Evolutionary conservation across 1,140 invertebrate genomes (phyloP), one percentile per base, ranked within the genome.

Genomic region (Ostrea denselamellosa): DNA sequence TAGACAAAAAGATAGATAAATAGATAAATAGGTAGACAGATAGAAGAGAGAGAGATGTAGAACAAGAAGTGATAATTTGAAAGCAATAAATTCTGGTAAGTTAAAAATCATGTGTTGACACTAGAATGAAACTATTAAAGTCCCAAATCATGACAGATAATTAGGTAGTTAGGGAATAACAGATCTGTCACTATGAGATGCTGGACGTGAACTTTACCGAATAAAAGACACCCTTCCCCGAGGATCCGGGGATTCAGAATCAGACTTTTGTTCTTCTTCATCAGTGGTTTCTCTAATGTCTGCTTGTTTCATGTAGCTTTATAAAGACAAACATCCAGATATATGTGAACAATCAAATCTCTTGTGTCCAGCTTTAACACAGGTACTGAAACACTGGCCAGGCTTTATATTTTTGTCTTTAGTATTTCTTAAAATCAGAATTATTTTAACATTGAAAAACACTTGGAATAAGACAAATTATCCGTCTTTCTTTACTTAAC

Each of bases 301-400:
- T 53, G 82, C 17, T 4, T 83, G 68, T 77, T 77, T 77, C 68
- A 77, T 77, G 68, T 28, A 77, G 68, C 68, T 77, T 77, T 77
- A 25, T 34, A 77, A 77, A 77, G 25, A 77, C 68, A 77, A 77
- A 77, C 25, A 77, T 77, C 25, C 68, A 25, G 28, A 34, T 28
- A 71, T 25, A 77, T 34, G 65, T 77, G 14, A 62, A 62, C 14
- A 19, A 62, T n/a, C 68, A 77, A 34, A 62, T 62, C 68, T 77
- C 68, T 34, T 34, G 68, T 28, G 28, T 77, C 4, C 34, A 77
- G 68, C 68, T 34, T 19, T 12, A n/a, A 19, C 12, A 77, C 7
- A 14, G 5, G 28, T 28, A 28, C 7, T 62, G 68, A 28, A 28
- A 77, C 10, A 77, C 25, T 77, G 68, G 14, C 68, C 68, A 17